Evolutionary conservation across 1,140 invertebrate genomes (phyloP).

Genomic region (Philaenus spumarius): DNA sequence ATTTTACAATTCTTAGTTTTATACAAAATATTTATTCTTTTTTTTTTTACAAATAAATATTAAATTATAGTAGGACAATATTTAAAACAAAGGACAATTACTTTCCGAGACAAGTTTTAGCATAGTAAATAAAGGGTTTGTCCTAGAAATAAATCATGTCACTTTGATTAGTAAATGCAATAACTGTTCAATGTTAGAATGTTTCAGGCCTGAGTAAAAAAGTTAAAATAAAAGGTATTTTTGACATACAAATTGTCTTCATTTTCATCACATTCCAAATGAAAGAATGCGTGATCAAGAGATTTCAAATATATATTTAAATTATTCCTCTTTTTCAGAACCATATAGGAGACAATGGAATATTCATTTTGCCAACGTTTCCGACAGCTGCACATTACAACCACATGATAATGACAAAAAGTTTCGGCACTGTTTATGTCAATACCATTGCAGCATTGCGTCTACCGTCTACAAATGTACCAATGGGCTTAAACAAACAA

Average conservation of each 20-base stretch:
- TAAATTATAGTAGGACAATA: constrained; percentile 20
- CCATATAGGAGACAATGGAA: constrained; percentile 52
- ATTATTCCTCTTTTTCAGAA: constrained; percentile 40
- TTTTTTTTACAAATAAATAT: no score
- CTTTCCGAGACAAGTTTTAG: constrained; percentile 37
- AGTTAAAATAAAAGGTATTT: no score
- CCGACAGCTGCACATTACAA: constrained; percentile 55
- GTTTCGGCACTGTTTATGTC: constrained; percentile 57
- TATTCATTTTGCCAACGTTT: constrained; percentile 69
- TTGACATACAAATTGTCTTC: no score
- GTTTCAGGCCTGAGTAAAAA: no score
- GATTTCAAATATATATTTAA: no score
- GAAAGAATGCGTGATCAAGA: no score
- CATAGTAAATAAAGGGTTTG: no score
- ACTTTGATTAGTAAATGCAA: no score
- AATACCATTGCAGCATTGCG: constrained; percentile 67
- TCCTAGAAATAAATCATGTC: no score
- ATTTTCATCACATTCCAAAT: no score
- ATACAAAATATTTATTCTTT: no score
- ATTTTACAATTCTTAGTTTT: constrained; percentile 40
- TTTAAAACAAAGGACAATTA: constrained; percentile 35
- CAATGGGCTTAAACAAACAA: constrained; percentile 51
- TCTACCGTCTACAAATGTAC: constrained; percentile 67
- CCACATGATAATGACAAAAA: constrained; percentile 48
- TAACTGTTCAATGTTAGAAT: no score